Conservation (phyloP, 2,888 invertebrate species). For the Chalcosyrphus nemorum region DNA sequence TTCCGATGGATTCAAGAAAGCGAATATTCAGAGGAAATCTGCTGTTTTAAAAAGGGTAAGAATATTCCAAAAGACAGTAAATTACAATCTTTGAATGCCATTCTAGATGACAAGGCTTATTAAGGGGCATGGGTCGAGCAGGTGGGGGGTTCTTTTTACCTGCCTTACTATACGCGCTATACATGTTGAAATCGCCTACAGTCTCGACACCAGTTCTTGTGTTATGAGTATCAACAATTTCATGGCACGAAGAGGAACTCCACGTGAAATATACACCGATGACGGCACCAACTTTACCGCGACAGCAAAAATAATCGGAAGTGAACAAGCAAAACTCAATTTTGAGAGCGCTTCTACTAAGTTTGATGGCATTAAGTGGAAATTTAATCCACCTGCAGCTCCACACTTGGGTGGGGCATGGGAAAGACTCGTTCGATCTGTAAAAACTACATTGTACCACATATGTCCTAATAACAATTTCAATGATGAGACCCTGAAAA, state of each 20-base stretch:
- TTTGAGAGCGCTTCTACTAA: neutral
- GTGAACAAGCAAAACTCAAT: neutral
- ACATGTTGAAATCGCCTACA: constrained; percentile 59
- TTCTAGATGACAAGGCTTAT: constrained; percentile 38
- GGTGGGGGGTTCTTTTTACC: constrained; percentile 10
- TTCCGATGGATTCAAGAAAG: no score
- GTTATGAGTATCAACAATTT: neutral
- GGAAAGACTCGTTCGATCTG: no score
- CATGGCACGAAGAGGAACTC: no score
- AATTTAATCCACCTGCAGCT: no score
- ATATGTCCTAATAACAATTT: no score
- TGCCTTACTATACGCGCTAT: constrained; percentile 43
- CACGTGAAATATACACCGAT: no score
- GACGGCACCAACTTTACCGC: no score
- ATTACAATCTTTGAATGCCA: constrained; percentile 42
- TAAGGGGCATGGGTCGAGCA: constrained; percentile 41
- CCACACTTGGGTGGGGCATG: no score
- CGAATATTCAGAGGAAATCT: no score
- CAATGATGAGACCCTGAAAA: no score
- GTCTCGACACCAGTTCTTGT: constrained; percentile 6
- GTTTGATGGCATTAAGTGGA: neutral
- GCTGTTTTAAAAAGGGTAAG: constrained; percentile 30
- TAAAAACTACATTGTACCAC: constrained; percentile 16
- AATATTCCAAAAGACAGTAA: constrained; percentile 31
- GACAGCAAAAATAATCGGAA: neutral